These are phyloP conservation scores for Belgica antarctica DNA, from an alignment of 2,888 invertebrate species.

Conservation along the genomic window DNA sequence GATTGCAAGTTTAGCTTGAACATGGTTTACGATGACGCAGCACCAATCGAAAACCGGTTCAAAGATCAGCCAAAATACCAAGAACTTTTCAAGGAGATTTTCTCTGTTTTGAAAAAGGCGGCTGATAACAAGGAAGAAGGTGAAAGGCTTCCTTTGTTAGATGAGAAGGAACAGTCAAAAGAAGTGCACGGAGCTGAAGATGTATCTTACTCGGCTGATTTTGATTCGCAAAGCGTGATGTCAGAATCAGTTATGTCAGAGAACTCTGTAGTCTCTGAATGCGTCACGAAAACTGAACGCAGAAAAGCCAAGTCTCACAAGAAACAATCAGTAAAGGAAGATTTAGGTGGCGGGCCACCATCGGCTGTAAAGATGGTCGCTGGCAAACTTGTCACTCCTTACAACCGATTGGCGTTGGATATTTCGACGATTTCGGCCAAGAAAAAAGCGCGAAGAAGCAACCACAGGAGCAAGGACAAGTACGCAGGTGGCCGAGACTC, in stretches of 20 bases:
- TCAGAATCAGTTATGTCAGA: conserved; percentile 75
- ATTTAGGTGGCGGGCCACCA: conserved; percentile 53
- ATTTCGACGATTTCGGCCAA: conserved; percentile 66
- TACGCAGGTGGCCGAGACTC: conserved; percentile 33
- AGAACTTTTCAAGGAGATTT: conserved; percentile 79
- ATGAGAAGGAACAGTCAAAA: conserved; percentile 52
- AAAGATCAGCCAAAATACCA: conserved; percentile 78
- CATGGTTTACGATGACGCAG: conserved; percentile 60
- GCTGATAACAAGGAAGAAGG: conserved; percentile 80
- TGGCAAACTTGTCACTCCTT: conserved; percentile 58
- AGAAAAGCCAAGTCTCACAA: conserved; percentile 55
- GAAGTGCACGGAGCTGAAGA: conserved; percentile 62
- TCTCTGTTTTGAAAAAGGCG: conserved; percentile 76
- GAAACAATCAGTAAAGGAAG: conserved; percentile 51
- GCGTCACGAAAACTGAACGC: conserved; percentile 61
- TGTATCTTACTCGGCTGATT: conserved; percentile 65
- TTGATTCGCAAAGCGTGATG: conserved; percentile 70
- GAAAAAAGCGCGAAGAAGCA: conserved; percentile 65
- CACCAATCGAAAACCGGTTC: conserved; percentile 77
- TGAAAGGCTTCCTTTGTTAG: conserved; percentile 69
- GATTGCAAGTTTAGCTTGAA: conserved; percentile 72
- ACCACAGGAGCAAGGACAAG: conserved; percentile 59
- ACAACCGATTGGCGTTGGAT: conserved; percentile 72
- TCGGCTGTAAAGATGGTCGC: conserved; percentile 32
- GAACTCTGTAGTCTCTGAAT: conserved; percentile 68